Conservation (phyloP, 2,113 vertebrate genomes). For the human region DNA sequence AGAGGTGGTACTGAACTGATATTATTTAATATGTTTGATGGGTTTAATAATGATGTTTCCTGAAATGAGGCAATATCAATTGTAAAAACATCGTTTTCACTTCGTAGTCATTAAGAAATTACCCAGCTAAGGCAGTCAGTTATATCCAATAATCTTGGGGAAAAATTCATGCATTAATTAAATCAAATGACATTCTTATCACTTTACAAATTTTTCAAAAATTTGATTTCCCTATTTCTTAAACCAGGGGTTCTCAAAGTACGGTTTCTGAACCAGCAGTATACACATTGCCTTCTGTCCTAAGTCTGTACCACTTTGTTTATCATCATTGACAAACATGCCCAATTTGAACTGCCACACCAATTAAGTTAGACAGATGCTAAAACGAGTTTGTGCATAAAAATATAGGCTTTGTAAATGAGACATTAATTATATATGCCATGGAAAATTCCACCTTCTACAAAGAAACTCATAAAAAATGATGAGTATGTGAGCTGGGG, state of each 20-base stretch:
- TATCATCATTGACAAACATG: no score
- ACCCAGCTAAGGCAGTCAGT: background rate
- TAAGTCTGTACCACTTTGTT: background rate
- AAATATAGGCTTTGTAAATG: background rate
- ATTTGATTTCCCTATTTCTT: background rate
- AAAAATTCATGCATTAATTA: background rate
- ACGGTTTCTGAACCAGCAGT: fast-evolving
- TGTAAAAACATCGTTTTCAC: background rate
- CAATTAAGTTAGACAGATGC: background rate
- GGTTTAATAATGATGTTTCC: background rate
- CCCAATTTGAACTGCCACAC: background rate
- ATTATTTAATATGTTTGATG: background rate
- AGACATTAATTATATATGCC: no score
- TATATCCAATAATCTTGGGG: background rate
- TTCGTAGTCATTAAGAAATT: background rate
- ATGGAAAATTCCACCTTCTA: background rate
- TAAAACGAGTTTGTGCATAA: background rate
- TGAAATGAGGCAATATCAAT: background rate
- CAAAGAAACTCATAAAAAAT: background rate
- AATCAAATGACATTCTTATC: background rate
- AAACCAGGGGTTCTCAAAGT: background rate
- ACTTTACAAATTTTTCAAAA: background rate
- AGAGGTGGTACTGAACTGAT: background rate
- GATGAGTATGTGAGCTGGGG: background rate
- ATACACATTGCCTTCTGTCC: background rate